Conservation (phyloP, 2,113 vertebrate species). For the Psilopsiagon aymara region DNA sequence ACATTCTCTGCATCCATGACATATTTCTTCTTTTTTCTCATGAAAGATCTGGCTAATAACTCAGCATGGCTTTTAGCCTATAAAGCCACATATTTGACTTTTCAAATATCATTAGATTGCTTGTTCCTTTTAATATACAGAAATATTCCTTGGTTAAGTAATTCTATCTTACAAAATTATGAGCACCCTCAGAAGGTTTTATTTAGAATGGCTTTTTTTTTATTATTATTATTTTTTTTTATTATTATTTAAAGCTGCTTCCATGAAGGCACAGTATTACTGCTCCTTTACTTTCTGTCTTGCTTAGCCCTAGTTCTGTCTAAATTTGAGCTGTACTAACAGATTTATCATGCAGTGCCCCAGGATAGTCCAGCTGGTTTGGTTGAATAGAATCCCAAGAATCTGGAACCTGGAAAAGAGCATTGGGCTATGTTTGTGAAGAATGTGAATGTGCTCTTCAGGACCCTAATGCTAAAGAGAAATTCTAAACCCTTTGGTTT, state of each 20-base stretch:
- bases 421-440: background rate
- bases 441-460: background rate
- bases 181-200: background rate
- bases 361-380: background rate
- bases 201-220: background rate
- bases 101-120: background rate
- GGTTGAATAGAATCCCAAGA: background rate
- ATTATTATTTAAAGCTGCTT: background rate
- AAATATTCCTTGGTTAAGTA: background rate
- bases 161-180: background rate
- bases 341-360: background rate
- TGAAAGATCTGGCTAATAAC: background rate
- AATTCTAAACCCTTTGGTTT: background rate
- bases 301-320: background rate
- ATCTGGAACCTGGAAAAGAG: background rate
- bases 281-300: background rate
- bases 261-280: background rate
- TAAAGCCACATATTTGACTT: background rate
- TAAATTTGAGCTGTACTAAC: background rate
- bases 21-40: conserved; percentile 11
- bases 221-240: background rate
- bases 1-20: background rate
- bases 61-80: background rate
- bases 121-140: background rate
- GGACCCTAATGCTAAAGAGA: background rate